Conservation (phyloP, 2,113 vertebrate genomes). For the Brachypteracias leptosomus region DNA sequence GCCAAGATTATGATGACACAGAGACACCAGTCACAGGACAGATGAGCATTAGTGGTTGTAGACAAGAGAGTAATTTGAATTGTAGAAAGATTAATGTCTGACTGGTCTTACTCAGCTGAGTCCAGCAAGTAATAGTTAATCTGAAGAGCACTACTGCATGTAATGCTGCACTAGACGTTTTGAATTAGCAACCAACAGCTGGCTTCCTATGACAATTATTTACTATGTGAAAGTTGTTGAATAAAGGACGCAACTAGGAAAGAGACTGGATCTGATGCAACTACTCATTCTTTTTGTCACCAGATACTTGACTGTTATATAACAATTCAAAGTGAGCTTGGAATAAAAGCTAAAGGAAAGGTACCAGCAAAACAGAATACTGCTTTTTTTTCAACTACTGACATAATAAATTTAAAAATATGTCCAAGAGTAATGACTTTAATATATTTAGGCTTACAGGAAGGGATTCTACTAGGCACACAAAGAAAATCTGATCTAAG, state of each 20-base stretch:
- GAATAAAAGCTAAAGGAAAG: neutral
- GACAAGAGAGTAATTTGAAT: neutral
- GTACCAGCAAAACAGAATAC: neutral
- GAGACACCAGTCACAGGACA: neutral
- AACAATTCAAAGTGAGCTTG: neutral
- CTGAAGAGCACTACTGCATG: neutral
- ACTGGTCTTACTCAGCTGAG: neutral
- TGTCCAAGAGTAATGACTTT: neutral
- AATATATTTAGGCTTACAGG: neutral
- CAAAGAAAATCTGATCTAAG: neutral
- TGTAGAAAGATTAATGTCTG: neutral
- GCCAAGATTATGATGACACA: neutral
- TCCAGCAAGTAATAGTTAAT: neutral
- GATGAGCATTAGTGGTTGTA: rapidly evolving
- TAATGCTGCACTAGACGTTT: neutral
- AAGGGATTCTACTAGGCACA: neutral
- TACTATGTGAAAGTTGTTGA: neutral
- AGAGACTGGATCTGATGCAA: neutral
- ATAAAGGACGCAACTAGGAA: neutral
- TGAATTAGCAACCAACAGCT: neutral
- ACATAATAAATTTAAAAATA: neutral
- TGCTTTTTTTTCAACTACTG: neutral
- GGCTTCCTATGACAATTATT: neutral
- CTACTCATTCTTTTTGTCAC: neutral
- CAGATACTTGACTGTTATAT: neutral